These are phyloP conservation scores for Hirtodrosophila trivittata DNA, from an alignment of 2,888 invertebrate species.

Conservation along the genomic window DNA sequence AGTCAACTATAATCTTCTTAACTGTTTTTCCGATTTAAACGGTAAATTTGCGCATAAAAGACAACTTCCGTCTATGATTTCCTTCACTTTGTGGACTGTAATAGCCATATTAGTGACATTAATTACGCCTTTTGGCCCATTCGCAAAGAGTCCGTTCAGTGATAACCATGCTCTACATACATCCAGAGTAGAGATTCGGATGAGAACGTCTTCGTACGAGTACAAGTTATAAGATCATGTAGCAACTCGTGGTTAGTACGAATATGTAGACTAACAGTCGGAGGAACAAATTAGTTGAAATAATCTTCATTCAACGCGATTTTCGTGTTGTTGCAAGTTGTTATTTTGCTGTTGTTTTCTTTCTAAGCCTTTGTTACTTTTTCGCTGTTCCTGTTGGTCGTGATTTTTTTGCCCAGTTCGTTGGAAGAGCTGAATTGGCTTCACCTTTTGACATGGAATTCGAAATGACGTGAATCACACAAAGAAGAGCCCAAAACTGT, in stretches of 20 bases:
- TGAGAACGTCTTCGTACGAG: neutral
- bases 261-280: slow-evolving; percentile 53
- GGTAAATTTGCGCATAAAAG: slow-evolving; percentile 60
- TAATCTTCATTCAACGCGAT: slow-evolving; percentile 61
- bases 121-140: slow-evolving; percentile 34
- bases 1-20: slow-evolving; percentile 30
- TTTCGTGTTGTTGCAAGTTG: slow-evolving; percentile 64
- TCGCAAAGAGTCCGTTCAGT: neutral
- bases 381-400: slow-evolving; percentile 50
- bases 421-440: slow-evolving; percentile 74
- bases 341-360: slow-evolving; percentile 26
- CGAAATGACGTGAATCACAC: slow-evolving; percentile 75
- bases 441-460: slow-evolving; percentile 78
- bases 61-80: slow-evolving; percentile 68
- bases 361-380: slow-evolving; percentile 28
- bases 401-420: slow-evolving; percentile 77
- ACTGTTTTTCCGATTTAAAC: slow-evolving; percentile 45
- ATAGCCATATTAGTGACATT: slow-evolving; percentile 69
- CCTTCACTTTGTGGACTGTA: slow-evolving; percentile 36
- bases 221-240: slow-evolving; percentile 35
- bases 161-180: slow-evolving; percentile 42
- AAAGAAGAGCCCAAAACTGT: slow-evolving; percentile 57
- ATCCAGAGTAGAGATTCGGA: slow-evolving; percentile 31
- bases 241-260: slow-evolving; percentile 16
- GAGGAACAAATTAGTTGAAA: slow-evolving; percentile 65